phyloP scores from a whole-genome alignment of 2,113 vertebrate genomes.

The Numida meleagris region DNA sequence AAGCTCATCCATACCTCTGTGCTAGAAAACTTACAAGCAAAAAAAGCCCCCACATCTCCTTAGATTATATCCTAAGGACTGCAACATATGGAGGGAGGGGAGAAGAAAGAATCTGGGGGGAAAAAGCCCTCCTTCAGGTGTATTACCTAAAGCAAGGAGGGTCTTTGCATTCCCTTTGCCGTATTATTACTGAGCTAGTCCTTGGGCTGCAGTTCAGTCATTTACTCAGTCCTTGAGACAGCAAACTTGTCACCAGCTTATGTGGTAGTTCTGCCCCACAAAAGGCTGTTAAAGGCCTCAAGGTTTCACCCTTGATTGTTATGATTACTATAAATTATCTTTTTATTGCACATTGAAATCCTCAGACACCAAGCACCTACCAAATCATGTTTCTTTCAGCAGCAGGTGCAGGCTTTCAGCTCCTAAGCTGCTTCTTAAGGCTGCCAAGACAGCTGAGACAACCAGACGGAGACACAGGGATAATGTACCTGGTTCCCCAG shows the following conservation, averaged over 20 bases:
- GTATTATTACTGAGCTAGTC: background rate
- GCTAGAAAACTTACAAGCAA: background rate
- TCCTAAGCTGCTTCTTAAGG: background rate
- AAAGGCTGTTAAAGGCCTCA: slow-evolving; percentile 25
- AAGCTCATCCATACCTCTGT: background rate
- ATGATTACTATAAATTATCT: slow-evolving; percentile 60
- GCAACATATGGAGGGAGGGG: fast-evolving
- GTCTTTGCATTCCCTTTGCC: background rate
- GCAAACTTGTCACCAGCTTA: slow-evolving; percentile 13
- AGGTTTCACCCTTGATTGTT: slow-evolving; percentile 18
- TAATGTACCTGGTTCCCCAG: background rate
- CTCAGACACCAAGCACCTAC: background rate
- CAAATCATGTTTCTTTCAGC: slow-evolving; percentile 37
- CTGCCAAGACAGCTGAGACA: slow-evolving; percentile 38
- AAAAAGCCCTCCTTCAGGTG: background rate
- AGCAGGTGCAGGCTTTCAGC: slow-evolving; percentile 17
- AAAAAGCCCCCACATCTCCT: fast-evolving
- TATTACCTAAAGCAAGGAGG: background rate
- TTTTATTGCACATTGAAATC: slow-evolving; percentile 26
- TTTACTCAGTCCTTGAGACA: slow-evolving; percentile 28
- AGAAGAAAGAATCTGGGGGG: background rate
- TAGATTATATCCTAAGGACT: background rate
- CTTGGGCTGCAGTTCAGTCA: slow-evolving; percentile 12
- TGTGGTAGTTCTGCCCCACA: background rate
- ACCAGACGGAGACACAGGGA: background rate